Evolutionary conservation across 2,888 invertebrate species (phyloP).

Genomic region (Nematopogon swammerdamellus): DNA sequence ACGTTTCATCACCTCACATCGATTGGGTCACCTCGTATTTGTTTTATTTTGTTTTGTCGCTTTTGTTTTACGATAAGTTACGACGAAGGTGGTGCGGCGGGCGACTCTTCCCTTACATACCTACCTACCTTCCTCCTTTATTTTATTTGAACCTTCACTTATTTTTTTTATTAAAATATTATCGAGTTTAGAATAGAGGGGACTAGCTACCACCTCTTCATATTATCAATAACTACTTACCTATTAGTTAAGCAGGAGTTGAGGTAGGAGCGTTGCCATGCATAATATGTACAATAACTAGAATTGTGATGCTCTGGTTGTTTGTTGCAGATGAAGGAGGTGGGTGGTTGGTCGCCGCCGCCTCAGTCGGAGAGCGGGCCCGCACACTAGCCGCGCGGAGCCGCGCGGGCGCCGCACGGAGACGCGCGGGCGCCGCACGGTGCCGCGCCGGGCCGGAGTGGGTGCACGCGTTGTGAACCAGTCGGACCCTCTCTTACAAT

Average conservation of each 20-base stretch:
- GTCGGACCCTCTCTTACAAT: background rate
- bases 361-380: conserved; percentile 26
- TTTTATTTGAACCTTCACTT: conserved; percentile 5
- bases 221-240: too few species aligned
- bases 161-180: conserved; percentile 9
- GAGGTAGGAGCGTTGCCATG: too few species aligned
- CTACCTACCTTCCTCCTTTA: too few species aligned
- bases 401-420: conserved; percentile 10
- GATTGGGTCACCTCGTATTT: conserved; percentile 47
- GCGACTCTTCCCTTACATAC: too few species aligned
- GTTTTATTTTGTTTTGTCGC: conserved; percentile 14
- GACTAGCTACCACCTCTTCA: too few species aligned
- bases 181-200: too few species aligned
- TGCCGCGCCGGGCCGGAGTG: too few species aligned
- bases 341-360: background rate
- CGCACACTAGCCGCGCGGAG: conserved; percentile 32
- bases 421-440: too few species aligned
- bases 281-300: too few species aligned
- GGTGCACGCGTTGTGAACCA: too few species aligned
- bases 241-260: too few species aligned
- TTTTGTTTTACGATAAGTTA: background rate
- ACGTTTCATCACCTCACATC: conserved; percentile 57
- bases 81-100: conserved; percentile 13
- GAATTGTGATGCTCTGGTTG: too few species aligned
- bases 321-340: background rate